phyloP scores from a whole-genome alignment of 2,113 vertebrate genomes.

The Hippoglossus stenolepis region DNA sequence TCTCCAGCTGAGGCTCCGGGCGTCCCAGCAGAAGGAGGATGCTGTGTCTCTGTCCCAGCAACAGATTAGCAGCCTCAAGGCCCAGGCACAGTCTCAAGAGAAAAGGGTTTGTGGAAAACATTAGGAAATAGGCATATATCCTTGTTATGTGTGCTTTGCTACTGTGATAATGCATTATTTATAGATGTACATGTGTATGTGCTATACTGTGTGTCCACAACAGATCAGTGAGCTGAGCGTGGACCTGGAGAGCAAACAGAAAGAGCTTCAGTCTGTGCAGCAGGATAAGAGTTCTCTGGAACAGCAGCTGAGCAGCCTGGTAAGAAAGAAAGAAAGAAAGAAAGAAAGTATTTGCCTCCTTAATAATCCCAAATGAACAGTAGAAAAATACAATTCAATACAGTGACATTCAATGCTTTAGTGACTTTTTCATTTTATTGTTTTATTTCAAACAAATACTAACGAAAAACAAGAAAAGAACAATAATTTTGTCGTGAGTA shows the following conservation, averaged over 20 bases:
- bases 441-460: too few relatives aligned
- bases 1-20: constrained; percentile 87
- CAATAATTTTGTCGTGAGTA: too few relatives aligned
- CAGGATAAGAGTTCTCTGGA: constrained; percentile 87
- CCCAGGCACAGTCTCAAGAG: constrained; percentile 77
- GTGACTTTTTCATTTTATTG: background rate
- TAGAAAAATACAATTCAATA: background rate
- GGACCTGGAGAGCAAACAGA: constrained; percentile 88
- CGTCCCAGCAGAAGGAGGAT: constrained; percentile 84
- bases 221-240: constrained; percentile 89
- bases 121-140: background rate
- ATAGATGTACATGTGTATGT: background rate
- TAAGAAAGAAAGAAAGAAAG: constrained; percentile 78
- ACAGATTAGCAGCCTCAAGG: constrained; percentile 71
- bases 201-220: constrained; percentile 10
- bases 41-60: constrained; percentile 75
- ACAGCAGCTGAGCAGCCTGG: constrained; percentile 87
- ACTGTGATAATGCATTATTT: constrained; percentile 13
- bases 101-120: constrained; percentile 71
- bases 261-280: constrained; percentile 84
- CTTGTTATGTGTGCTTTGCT: background rate
- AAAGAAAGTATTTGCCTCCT: background rate
- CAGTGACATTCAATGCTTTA: too few relatives aligned
- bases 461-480: too few relatives aligned
- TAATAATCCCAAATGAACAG: too few relatives aligned